Conservation (phyloP, 2,113 vertebrate genomes). For the Sapayoa aenigma region DNA sequence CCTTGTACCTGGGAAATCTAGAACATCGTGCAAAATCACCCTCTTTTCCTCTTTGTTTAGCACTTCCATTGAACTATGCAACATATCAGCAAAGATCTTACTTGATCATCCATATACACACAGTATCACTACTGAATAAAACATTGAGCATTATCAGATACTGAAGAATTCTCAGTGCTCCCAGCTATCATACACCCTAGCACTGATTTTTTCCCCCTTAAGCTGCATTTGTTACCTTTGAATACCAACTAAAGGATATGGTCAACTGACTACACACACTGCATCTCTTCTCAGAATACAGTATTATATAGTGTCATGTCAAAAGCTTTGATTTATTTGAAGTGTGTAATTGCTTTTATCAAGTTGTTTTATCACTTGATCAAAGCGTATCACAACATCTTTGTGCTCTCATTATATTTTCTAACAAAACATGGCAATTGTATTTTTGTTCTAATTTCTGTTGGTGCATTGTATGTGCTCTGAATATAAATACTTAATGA, state of each 20-base stretch:
- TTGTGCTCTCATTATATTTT: neutral
- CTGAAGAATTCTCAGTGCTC: neutral
- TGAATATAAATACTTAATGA: neutral
- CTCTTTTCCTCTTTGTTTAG: neutral
- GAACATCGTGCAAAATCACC: neutral
- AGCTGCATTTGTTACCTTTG: neutral
- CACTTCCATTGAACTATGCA: neutral
- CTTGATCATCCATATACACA: neutral
- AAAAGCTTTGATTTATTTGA: neutral
- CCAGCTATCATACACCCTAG: neutral
- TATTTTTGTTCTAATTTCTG: neutral
- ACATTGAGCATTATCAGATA: neutral
- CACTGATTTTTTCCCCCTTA: neutral
- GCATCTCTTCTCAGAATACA: neutral
- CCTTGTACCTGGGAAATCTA: neutral
- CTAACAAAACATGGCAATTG: neutral
- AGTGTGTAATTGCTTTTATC: neutral
- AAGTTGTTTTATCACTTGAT: neutral
- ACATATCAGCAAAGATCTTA: neutral
- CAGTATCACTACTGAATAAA: neutral
- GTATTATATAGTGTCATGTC: rapidly evolving
- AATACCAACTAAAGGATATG: neutral
- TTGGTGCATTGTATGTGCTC: neutral
- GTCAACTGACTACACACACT: neutral
- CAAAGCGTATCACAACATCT: neutral